Evolutionary conservation across 2,797 vertebrate species (phyloP), one percentile per base, ranked within the genome.

Genomic region (Gobio occitaniae): DNA sequence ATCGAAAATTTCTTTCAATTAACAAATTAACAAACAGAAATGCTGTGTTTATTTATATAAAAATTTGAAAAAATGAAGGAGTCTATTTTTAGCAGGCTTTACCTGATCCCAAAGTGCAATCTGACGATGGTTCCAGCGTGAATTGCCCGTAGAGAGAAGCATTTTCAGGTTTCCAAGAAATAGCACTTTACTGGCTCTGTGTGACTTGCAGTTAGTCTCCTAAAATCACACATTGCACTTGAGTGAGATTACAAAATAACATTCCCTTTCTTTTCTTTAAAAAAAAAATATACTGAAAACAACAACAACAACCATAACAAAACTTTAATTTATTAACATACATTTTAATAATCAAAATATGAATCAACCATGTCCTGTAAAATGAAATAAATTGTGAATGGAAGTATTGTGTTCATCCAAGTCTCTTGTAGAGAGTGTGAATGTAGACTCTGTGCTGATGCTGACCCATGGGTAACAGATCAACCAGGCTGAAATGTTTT

Each of bases 31-130:
- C 38, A 16, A 15, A 25, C 25, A 25, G 25, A 25, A 25, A 25
- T 52, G 9, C 15, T 32, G 48, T 19, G 15, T 72, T 7, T 74
- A 54, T 54, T 38, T 36, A 38, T 36, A 54, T 50, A 75, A 52
- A 63, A 63, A 63, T 15, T 16, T 44, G 75, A 56, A 48, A 69
- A 68, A 80, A 80, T 13, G 13, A 76, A 38, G 38, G 9, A 79
- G 25, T 47, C 17, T 50, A 36, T 36, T 52, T 80, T 63, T 10
- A 50, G 16, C 38, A 71, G 32, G 25, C 63, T 94, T 88, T 70
- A 97, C 96, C 95, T 97, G 95, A 88, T 97, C 96, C 96, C 96
- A 97, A 74, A 97, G 94, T 0, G 95, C 95, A 0, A 97, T 95
- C 91, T 97, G 96, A 25, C 96, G 92, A 0, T 96, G 96, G 92